Base-by-base conservation (phyloP, 1,140 invertebrate genomes). In the Drosophila simulans region DNA sequence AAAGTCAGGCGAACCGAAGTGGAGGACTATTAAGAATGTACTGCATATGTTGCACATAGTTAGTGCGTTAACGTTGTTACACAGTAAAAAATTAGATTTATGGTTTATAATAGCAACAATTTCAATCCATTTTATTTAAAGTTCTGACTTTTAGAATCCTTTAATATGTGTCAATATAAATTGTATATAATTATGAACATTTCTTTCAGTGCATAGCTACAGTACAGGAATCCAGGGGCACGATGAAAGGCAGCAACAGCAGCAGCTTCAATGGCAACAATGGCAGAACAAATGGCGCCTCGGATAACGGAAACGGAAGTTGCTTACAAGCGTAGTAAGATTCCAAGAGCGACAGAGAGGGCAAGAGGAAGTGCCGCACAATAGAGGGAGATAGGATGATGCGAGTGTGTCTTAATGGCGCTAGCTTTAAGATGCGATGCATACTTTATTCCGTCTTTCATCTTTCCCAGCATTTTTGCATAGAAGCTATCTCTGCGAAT, bases 231-330 rank as follows among this genome's bases (percentile, higher is more conserved):
- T 65, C 37, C 37, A 52, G 46, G 43, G 42, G 54, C 34, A 53
- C n/a, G 70, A 53, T 52, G 53, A 48, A 42, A 48, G 69, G 25
- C 25, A 51, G 43, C 59, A 27, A 15, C 39, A 63, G 45, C 48
- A 58, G 66, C 46, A 63, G 39, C 66, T 39, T 53, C 71, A 70
- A 56, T 60, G 57, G 65, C 81, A 86, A 75, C 81, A 88, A 82
- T 77, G 82, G 37, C 46, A 77, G 69, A 72, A 84, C 82, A 80
- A 77, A 81, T 65, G 66, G 73, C 72, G 82, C 81, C 77, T 78
- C 82, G 78, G 75, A 79, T 83, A 86, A 78, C 69, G 82, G 83
- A 86, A 86, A 79, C 82, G 82, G 82, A 86, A 88, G 74, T 83
- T 86, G 82, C 79, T 86, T 75, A 88, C 82, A 88, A 79, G 74